These are phyloP conservation scores for Eupristina koningsbergeri DNA, from an alignment of 1,140 invertebrate genomes.

Conservation along the genomic window DNA sequence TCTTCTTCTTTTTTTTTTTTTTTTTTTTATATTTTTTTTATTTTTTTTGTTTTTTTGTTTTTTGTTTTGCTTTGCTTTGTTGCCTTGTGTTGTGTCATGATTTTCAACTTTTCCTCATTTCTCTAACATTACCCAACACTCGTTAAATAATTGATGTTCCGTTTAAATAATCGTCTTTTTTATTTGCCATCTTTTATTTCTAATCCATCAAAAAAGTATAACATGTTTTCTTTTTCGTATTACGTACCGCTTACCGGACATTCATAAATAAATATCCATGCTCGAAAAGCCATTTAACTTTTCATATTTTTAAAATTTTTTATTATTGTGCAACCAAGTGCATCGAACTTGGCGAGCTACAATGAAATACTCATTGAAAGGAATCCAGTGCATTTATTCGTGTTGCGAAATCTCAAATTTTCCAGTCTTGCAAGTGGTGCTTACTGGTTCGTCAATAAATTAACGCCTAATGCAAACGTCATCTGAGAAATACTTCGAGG, in stretches of 20 bases:
- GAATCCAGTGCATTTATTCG: background rate
- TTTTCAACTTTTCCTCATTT: too few species aligned
- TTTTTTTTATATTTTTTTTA: too few species aligned
- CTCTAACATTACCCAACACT: too few species aligned
- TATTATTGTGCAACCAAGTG: background rate
- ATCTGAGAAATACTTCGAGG: constrained; percentile 37
- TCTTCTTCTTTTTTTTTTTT: too few species aligned
- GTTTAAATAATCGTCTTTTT: too few species aligned
- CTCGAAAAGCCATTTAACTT: background rate
- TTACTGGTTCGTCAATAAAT: constrained; percentile 53
- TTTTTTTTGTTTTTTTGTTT: too few species aligned
- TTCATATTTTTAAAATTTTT: background rate
- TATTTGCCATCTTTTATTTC: too few species aligned
- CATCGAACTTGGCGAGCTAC: background rate
- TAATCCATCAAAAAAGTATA: too few species aligned
- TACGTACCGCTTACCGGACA: constrained; percentile 23
- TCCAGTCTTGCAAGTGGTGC: constrained; percentile 17
- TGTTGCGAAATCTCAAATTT: constrained; percentile 32
- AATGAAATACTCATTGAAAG: constrained; percentile 10
- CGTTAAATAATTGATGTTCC: too few species aligned
- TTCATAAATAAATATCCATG: background rate
- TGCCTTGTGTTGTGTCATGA: too few species aligned
- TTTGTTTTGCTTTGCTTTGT: too few species aligned
- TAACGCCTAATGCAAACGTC: constrained; percentile 52
- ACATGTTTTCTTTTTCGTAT: too few species aligned